A percentile compares a stretch with the other conserved stretches of the same genome.
These are phyloP conservation scores for Thymelicus lineola DNA, from an alignment of 2,888 invertebrate genomes.

Conservation along the genomic window DNA sequence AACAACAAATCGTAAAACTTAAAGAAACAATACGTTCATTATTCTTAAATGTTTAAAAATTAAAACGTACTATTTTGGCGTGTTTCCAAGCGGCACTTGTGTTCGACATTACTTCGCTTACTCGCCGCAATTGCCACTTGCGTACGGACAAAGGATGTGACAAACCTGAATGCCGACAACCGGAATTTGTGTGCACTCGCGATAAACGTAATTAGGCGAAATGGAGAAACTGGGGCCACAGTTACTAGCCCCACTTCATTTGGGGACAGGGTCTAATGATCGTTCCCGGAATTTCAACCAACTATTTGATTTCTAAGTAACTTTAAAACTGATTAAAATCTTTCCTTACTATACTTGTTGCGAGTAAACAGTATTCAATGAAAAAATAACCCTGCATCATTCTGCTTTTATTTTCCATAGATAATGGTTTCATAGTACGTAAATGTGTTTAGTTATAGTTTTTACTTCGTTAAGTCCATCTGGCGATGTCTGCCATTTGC, in stretches of 20 bases:
- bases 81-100: slow-evolving; percentile 26
- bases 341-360: too few species aligned
- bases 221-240: not conserved
- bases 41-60: slow-evolving; percentile 2
- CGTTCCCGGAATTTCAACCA: too few species aligned
- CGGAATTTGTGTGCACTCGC: slow-evolving; percentile 23
- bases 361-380: too few species aligned
- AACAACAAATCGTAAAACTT: too few species aligned
- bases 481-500: too few species aligned
- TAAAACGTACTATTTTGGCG: slow-evolving; percentile 20
- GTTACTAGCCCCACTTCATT: not conserved
- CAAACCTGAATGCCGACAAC: slow-evolving; percentile 23
- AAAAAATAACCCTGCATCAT: too few species aligned
- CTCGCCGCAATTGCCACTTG: slow-evolving; percentile 31
- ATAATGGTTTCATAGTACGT: too few species aligned
- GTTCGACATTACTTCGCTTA: slow-evolving; percentile 26
- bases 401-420: too few species aligned
- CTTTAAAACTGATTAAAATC: too few species aligned
- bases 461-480: too few species aligned
- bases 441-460: too few species aligned
- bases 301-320: too few species aligned
- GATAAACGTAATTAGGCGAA: slow-evolving; percentile 20
- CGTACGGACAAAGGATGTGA: slow-evolving; percentile 32
- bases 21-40: not conserved
- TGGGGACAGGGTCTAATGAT: not conserved